phyloP scores from a whole-genome alignment of 2,888 invertebrate species.

The Ichneumon xanthorius region DNA sequence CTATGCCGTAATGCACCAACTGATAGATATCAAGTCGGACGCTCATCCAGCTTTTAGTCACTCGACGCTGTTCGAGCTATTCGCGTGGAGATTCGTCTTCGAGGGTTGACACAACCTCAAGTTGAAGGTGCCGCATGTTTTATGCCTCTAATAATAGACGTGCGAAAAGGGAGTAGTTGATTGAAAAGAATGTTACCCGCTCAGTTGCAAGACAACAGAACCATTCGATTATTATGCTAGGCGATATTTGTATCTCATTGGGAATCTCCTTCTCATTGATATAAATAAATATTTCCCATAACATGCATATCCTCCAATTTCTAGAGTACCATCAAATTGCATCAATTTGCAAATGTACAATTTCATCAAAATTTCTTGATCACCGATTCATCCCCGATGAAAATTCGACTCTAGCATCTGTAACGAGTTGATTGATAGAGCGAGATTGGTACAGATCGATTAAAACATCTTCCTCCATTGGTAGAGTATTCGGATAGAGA shows the following conservation, averaged over 20 bases:
- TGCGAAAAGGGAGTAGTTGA: not conserved
- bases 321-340: not conserved
- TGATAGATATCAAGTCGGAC: not conserved
- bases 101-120: constrained; percentile 13
- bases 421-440: constrained; percentile 64
- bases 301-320: not conserved
- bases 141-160: constrained; percentile 22
- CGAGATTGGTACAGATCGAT: constrained; percentile 65
- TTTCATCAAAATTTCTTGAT: constrained; percentile 56
- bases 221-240: not conserved
- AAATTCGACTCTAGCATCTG: constrained; percentile 61
- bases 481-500: constrained; percentile 8
- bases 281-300: not conserved
- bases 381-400: constrained; percentile 59
- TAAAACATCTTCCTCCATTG: constrained; percentile 58
- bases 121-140: constrained; percentile 31
- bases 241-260: not conserved
- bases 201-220: too few relatives aligned
- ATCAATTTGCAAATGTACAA: constrained; percentile 26
- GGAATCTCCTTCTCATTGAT: not conserved
- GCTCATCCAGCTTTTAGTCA: not conserved
- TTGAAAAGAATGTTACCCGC: too few relatives aligned
- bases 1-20: constrained; percentile 35
- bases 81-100: constrained; percentile 37
- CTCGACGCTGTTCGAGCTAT: not conserved